phyloP scores from a whole-genome alignment of 2,888 invertebrate species.

The Portevinia maculata region DNA sequence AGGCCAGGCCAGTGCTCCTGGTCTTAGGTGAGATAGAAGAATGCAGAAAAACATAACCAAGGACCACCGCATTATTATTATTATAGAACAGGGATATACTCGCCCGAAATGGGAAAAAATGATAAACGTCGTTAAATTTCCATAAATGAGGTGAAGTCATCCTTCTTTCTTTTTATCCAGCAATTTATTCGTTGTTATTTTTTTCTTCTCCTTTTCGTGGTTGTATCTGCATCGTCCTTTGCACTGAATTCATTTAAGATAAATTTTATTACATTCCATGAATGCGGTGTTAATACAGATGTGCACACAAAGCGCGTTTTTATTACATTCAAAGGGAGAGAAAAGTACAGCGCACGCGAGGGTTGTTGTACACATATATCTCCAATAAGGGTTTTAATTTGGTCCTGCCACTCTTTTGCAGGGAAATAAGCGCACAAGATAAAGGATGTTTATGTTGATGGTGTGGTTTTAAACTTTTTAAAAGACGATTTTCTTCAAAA shows the following conservation, averaged over 20 bases:
- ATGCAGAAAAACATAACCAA: slow-evolving; percentile 32
- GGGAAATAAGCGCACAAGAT: slow-evolving; percentile 38
- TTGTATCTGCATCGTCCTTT: slow-evolving; percentile 65
- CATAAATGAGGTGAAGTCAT: slow-evolving; percentile 69
- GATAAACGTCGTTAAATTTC: slow-evolving; percentile 73
- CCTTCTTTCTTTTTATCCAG: slow-evolving; percentile 58
- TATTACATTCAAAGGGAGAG: slow-evolving; percentile 24
- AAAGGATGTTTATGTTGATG: slow-evolving; percentile 60
- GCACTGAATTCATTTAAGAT: slow-evolving; percentile 71
- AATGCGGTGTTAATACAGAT: slow-evolving; percentile 72
- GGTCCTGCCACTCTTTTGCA: slow-evolving; percentile 40
- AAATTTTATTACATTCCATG: slow-evolving; percentile 70
- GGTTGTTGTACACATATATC: slow-evolving; percentile 26
- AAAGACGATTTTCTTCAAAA: slow-evolving; percentile 11
- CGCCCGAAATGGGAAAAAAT: slow-evolving; percentile 54
- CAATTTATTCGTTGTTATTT: slow-evolving; percentile 57
- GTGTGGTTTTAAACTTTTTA: slow-evolving; percentile 42
- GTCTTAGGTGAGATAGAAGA: slow-evolving; percentile 3
- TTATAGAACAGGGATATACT: slow-evolving; percentile 27
- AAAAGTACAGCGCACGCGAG: not conserved
- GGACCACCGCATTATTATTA: slow-evolving; percentile 20
- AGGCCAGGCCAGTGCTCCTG: slow-evolving; percentile 32
- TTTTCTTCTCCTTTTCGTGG: not conserved
- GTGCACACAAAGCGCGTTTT: slow-evolving; percentile 66
- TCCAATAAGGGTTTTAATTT: slow-evolving; percentile 48